Evolutionary conservation across 2,888 invertebrate genomes (phyloP).

Genomic region (Athrips mouffetella): DNA sequence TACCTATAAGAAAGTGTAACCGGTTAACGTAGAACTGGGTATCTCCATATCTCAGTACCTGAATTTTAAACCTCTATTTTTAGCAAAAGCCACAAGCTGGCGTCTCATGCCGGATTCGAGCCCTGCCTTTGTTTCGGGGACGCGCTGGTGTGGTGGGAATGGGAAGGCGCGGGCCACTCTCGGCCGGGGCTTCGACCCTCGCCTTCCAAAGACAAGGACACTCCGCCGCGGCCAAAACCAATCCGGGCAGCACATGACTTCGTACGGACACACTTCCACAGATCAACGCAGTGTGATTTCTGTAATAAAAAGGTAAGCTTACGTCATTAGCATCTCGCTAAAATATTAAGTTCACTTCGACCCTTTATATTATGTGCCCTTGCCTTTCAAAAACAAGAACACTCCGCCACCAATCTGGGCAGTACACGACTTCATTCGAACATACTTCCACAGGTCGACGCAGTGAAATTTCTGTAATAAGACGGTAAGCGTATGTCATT

Average conservation of each 20-base stretch:
- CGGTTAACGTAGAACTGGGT: too few relatives aligned
- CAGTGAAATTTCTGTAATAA: conserved; percentile 96
- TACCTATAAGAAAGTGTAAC: too few relatives aligned
- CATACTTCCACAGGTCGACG: conserved; percentile 92
- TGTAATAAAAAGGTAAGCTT: conserved; percentile 91
- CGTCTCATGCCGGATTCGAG: conserved; percentile 92
- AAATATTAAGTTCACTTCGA: too few relatives aligned
- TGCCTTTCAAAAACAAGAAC: conserved; percentile 48
- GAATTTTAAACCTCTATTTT: conserved; percentile 19
- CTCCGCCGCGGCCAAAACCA: conserved; percentile 47
- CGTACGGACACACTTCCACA: conserved; percentile 91
- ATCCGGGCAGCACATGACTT: conserved; percentile 83
- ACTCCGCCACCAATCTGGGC: conserved; percentile 43
- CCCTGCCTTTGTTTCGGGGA: conserved; percentile 95
- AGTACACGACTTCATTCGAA: conserved; percentile 88
- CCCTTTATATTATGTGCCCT: too few relatives aligned
- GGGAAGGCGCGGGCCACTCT: conserved; percentile 72
- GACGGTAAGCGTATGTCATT: conserved; percentile 84
- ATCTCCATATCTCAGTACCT: too few relatives aligned
- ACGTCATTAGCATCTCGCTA: too few relatives aligned
- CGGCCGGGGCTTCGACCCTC: conserved; percentile 48
- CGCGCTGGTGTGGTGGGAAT: conserved; percentile 89
- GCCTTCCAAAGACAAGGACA: conserved; percentile 47
- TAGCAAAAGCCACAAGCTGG: conserved; percentile 83
- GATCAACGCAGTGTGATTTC: conserved; percentile 94